Conservation (phyloP, 1,140 invertebrate genomes). For the Plodia interpunctella region DNA sequence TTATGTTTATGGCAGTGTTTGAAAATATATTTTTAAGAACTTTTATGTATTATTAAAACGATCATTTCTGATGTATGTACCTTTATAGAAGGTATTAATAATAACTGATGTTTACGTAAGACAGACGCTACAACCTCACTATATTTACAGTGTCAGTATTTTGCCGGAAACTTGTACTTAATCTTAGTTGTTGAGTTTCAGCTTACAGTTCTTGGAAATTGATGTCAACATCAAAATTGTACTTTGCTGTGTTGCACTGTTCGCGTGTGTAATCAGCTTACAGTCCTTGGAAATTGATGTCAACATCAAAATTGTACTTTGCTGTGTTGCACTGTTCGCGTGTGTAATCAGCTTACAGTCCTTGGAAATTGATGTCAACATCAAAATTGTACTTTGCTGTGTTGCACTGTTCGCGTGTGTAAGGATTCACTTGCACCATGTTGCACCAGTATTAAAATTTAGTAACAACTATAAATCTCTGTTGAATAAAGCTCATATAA, state of each 20-base stretch:
- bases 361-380: constrained; percentile 4
- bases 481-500: no score
- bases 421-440: neutral
- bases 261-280: neutral
- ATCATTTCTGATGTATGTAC: no score
- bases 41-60: no score
- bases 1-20: no score
- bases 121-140: no score
- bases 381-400: neutral
- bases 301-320: neutral
- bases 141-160: neutral
- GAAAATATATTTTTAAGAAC: no score
- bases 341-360: neutral
- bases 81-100: no score
- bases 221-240: constrained; percentile 6
- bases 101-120: no score
- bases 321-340: neutral
- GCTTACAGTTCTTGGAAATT: constrained; percentile 2
- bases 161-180: neutral
- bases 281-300: constrained; percentile 1
- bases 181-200: neutral
- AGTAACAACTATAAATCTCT: neutral
- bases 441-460: neutral
- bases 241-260: neutral
- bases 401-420: neutral